These are phyloP conservation scores for Camelus bactrianus DNA, from an alignment of 2,113 vertebrate species.

Conservation along the genomic window DNA sequence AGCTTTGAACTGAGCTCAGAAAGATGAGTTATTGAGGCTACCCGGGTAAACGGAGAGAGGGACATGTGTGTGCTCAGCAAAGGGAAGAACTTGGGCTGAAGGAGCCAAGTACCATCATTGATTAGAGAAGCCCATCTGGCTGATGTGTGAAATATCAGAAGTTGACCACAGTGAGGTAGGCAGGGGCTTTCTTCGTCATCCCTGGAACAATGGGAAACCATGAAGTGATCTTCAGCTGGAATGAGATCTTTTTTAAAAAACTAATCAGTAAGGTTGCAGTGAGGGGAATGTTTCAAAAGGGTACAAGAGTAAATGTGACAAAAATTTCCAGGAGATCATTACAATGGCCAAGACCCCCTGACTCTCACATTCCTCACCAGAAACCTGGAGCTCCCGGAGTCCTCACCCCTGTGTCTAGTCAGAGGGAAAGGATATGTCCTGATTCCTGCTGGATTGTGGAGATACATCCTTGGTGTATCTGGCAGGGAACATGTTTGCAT, in stretches of 20 bases:
- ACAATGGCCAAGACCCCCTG: not conserved
- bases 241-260: not conserved
- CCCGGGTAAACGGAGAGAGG: not conserved
- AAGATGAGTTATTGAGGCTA: not conserved
- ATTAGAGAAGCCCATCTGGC: not conserved
- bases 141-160: not conserved
- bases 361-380: not conserved
- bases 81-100: not conserved
- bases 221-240: not conserved
- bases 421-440: not conserved
- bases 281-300: not conserved
- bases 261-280: not conserved
- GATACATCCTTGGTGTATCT: not conserved
- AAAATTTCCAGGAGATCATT: not conserved
- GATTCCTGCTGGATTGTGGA: not conserved
- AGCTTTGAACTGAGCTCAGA: not conserved
- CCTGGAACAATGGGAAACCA: not conserved
- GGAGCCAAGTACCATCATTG: not conserved
- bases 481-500: not conserved
- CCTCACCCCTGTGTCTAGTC: not conserved
- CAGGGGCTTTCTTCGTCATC: not conserved
- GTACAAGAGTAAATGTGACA: not conserved
- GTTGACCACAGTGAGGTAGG: not conserved
- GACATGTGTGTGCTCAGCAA: not conserved
- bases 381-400: not conserved